phyloP scores from a whole-genome alignment of 2,113 vertebrate genomes.

The Pycnonotus jocosus region DNA sequence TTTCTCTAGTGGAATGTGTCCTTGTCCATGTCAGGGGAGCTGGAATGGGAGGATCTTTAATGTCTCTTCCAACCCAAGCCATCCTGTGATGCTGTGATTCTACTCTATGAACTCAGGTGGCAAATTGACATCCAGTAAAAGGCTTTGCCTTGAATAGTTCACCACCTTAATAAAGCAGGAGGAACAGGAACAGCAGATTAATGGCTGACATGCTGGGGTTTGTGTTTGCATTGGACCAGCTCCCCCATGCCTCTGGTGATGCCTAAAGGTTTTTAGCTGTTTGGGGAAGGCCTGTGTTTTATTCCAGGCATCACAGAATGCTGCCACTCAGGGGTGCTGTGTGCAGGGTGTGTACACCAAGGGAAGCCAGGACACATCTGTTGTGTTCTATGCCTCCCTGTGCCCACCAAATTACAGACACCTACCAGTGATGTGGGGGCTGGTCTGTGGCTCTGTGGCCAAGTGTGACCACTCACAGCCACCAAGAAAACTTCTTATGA shows the following conservation, averaged over 20 bases:
- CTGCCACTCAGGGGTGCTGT: neutral
- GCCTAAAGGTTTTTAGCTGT: neutral
- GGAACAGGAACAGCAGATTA: neutral
- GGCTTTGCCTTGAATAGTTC: neutral
- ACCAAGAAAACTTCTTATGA: neutral
- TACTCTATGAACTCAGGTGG: neutral
- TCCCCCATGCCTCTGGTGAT: neutral
- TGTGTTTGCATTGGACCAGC: neutral
- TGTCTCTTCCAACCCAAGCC: neutral
- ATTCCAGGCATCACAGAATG: neutral
- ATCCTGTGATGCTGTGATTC: neutral
- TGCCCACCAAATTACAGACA: neutral
- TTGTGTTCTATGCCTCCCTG: neutral
- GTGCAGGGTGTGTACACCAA: neutral
- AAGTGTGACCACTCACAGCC: accelerated
- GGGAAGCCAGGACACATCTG: neutral
- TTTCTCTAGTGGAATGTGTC: neutral
- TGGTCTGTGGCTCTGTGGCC: neutral
- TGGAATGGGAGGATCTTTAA: neutral
- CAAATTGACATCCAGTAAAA: neutral
- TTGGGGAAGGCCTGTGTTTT: neutral
- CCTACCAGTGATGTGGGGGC: neutral
- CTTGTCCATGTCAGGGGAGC: neutral
- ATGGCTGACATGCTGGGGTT: neutral
- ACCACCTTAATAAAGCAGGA: neutral